phyloP scores from a whole-genome alignment of 2,113 vertebrate genomes.

The Chrysemys picta region DNA sequence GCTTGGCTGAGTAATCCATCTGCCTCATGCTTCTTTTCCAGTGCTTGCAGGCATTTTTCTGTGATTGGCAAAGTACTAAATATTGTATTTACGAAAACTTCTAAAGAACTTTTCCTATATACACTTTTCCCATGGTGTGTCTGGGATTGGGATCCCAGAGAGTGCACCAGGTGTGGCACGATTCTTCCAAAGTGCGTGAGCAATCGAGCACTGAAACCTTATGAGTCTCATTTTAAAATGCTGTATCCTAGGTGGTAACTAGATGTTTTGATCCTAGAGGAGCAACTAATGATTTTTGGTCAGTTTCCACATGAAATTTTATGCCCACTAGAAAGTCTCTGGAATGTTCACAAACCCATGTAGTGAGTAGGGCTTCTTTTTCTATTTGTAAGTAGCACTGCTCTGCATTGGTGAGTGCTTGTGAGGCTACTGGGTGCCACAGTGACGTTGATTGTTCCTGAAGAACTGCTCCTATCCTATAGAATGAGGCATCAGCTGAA shows the following conservation, averaged over 20 bases:
- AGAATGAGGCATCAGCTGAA: background rate
- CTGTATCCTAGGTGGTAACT: background rate
- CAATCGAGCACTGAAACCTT: background rate
- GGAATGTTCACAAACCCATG: background rate
- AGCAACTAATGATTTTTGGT: background rate
- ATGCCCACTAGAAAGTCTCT: background rate
- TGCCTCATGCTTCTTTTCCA: background rate
- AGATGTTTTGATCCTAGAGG: background rate
- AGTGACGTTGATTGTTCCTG: background rate
- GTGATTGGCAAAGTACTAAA: background rate
- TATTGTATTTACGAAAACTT: background rate
- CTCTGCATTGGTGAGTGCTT: background rate
- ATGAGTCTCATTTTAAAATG: background rate
- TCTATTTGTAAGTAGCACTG: background rate
- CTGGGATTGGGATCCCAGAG: background rate
- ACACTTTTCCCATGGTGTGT: background rate
- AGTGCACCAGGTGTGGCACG: background rate
- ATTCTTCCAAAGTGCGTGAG: background rate
- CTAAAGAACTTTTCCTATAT: background rate
- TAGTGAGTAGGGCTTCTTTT: background rate
- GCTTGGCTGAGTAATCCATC: background rate
- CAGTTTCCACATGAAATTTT: background rate
- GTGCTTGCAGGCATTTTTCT: background rate
- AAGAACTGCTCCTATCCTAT: background rate
- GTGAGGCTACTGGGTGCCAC: background rate